Base-by-base conservation (phyloP, 2,888 invertebrate species). In the Coleophora deauratella region DNA sequence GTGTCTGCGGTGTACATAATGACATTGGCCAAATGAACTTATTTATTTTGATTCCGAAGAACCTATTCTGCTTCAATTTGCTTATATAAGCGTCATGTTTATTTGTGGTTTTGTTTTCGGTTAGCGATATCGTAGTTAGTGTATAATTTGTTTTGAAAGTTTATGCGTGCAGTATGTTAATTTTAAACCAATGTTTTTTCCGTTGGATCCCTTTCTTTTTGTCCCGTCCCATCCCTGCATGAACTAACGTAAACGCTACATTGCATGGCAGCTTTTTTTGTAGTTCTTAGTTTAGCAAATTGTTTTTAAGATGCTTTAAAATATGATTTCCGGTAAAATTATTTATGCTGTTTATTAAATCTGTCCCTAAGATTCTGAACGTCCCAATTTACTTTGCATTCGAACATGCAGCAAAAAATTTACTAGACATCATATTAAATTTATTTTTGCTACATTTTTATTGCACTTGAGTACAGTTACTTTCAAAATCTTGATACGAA, bases 51-150 rank as follows among this genome's bases (percentile, higher is more conserved):
- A 79, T 80, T 79, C 82, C 77, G 79, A 81, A 84, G 85, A 84
- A 85, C 85, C 84, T 85, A 85, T 85, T 85, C 84, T 85, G 85
- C 85, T 86, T 85, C 62, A 79, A 79, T 81, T 81, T 84, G 82
- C 84, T 86, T 85, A 75, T 85, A 75, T 75, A 72, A 77, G 72
- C 82, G 78, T 74, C 81, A 81, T 78, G 66, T 76, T 84, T 77
- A 73, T 74, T 77, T 81, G 69, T 75, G 67, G 66, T 71, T 72
- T 75, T 72, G 66, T 58, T 60, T 66, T 71, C 64, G 70, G 31
- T 31, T 31, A 31, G 31, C 52, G 62, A 58, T 59, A 64, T 66
- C 67, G 82, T 85, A 80, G 85, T 74, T 79, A 79, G 35, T 68
- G 76, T 77, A 66, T 64, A 59, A 66, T 64, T 66, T 32, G 35